These are phyloP conservation scores for Drosophila bocqueti DNA, from an alignment of 1,140 invertebrate genomes.

Conservation along the genomic window DNA sequence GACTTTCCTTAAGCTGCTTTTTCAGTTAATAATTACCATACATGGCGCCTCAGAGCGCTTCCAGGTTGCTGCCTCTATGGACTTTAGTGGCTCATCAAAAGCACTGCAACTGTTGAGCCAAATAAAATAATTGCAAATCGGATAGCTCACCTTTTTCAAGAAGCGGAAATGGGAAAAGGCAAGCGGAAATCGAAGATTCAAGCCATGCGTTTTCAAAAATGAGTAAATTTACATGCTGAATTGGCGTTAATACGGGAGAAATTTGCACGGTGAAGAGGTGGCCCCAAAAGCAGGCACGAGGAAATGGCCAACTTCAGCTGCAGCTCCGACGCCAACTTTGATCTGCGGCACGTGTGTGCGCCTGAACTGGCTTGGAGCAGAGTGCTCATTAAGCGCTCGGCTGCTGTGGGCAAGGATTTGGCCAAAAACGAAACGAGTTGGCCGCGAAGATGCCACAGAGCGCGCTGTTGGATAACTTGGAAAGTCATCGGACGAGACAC, in stretches of 20 bases:
- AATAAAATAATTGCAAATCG: constrained; percentile 20
- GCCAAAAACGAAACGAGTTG: constrained; percentile 57
- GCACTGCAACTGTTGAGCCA: background rate
- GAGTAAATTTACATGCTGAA: constrained; percentile 74
- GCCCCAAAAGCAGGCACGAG: constrained; percentile 55
- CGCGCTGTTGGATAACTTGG: constrained; percentile 56
- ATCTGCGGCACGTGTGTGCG: constrained; percentile 43
- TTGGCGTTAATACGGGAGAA: constrained; percentile 76
- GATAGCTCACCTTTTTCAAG: background rate
- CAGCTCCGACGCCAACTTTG: constrained; percentile 42
- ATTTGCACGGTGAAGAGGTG: constrained; percentile 47
- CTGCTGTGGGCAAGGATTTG: constrained; percentile 73
- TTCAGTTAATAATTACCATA: constrained; percentile 20
- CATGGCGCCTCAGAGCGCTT: constrained; percentile 23
- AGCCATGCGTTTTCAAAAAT: constrained; percentile 63
- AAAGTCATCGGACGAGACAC: constrained; percentile 43
- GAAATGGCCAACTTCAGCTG: constrained; percentile 38
- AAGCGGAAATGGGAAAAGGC: constrained; percentile 49
- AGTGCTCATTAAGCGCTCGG: constrained; percentile 57
- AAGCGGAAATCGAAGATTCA: constrained; percentile 53
- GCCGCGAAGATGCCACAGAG: constrained; percentile 48
- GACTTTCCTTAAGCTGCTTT: background rate
- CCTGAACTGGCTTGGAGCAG: constrained; percentile 26
- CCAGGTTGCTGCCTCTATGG: constrained; percentile 9
- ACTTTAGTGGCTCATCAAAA: constrained; percentile 12